Percentiles rank a stretch among this genome's conserved stretches.
Evolutionary conservation across 2,888 invertebrate genomes (phyloP).

Genomic region (Aporophyla lueneburgensis): DNA sequence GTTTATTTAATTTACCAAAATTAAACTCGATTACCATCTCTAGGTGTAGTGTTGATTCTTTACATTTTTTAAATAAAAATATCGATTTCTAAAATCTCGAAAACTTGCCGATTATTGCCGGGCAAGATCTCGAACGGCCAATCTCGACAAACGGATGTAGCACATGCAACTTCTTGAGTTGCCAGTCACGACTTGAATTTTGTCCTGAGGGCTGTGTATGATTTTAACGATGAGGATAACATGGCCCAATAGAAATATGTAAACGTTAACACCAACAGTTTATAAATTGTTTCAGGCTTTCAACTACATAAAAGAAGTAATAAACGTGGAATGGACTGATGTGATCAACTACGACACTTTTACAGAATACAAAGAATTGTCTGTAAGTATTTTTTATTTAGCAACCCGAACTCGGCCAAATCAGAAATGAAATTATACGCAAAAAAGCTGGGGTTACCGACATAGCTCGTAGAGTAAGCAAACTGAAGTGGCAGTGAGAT

Average conservation of each 20-base stretch:
- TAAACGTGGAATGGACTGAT: constrained; percentile 78
- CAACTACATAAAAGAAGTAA: constrained; percentile 76
- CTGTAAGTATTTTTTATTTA: constrained; percentile 71
- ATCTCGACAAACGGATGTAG: background rate
- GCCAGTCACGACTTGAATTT: background rate
- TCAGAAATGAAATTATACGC: too few species aligned
- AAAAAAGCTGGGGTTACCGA: too few species aligned
- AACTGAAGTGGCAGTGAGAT: too few species aligned
- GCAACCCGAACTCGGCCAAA: background rate
- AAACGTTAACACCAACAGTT: background rate
- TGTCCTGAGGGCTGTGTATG: background rate
- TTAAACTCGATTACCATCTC: too few species aligned
- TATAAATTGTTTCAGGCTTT: constrained; percentile 77
- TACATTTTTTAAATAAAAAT: background rate
- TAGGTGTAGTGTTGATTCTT: background rate
- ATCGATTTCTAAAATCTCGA: background rate
- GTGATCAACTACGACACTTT: constrained; percentile 70
- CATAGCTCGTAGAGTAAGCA: too few species aligned
- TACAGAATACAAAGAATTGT: constrained; percentile 67
- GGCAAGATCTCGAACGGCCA: background rate
- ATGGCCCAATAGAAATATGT: background rate
- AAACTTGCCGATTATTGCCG: background rate
- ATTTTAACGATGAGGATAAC: background rate
- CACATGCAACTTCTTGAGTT: background rate
- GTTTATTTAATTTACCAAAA: background rate